phyloP scores from a whole-genome alignment of 2,113 vertebrate species.

The Narcine bancroftii region DNA sequence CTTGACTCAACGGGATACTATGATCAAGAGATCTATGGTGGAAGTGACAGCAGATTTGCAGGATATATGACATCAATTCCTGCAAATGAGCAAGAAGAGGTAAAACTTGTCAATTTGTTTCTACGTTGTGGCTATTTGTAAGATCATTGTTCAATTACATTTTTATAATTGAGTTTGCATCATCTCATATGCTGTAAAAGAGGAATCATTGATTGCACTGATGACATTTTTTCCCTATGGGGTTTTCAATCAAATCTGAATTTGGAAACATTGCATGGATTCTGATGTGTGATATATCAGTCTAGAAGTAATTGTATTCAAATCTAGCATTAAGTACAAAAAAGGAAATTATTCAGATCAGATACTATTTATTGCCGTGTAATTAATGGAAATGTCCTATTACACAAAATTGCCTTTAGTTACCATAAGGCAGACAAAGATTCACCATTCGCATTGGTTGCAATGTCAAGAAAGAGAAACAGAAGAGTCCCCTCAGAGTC shows the following conservation, averaged over 20 bases:
- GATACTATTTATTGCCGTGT: too few relatives aligned
- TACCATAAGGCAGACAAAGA: too few relatives aligned
- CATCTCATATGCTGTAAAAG: neutral
- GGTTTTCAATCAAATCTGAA: neutral
- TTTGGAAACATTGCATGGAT: neutral
- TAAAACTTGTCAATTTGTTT: conserved; percentile 48
- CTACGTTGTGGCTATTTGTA: neutral
- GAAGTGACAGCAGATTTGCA: conserved; percentile 90
- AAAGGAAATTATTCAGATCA: neutral
- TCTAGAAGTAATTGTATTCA: neutral
- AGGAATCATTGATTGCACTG: neutral
- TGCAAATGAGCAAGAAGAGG: conserved; percentile 93
- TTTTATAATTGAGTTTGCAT: neutral
- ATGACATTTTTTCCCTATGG: neutral
- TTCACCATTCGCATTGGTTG: too few relatives aligned
- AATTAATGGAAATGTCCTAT: too few relatives aligned
- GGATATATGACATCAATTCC: conserved; percentile 97
- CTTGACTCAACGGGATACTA: conserved; percentile 93
- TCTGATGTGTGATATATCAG: neutral
- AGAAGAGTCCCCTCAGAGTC: too few relatives aligned
- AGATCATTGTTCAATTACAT: neutral
- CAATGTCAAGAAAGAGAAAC: too few relatives aligned
- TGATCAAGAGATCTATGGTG: conserved; percentile 95
- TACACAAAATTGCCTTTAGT: too few relatives aligned
- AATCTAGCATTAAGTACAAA: too few relatives aligned